A percentile compares a stretch with the other conserved stretches of the same genome.
phyloP scores from a whole-genome alignment of 1,140 invertebrate species.

The Drosophila pandora region DNA sequence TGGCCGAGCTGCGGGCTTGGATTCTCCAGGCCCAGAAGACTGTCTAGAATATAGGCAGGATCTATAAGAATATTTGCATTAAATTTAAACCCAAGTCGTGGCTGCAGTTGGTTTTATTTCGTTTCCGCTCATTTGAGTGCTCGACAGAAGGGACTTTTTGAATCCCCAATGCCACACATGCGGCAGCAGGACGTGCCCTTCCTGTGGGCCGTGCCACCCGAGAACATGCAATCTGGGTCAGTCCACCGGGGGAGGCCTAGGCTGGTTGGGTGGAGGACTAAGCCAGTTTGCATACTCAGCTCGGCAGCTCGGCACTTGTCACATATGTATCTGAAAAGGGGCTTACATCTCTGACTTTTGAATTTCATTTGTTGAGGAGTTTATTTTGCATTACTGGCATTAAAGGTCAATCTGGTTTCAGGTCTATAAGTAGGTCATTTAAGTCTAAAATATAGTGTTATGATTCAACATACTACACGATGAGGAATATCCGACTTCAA shows the following conservation, averaged over 20 bases:
- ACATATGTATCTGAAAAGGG: slow-evolving; percentile 33
- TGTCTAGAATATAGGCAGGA: slow-evolving; percentile 40
- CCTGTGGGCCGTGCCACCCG: slow-evolving; percentile 36
- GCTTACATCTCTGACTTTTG: slow-evolving; percentile 13
- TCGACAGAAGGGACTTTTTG: slow-evolving; percentile 37
- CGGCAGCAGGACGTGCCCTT: slow-evolving; percentile 46
- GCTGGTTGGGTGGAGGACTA: not conserved
- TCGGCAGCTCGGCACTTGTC: slow-evolving; percentile 14
- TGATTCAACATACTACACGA: not conserved
- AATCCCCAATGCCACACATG: slow-evolving; percentile 37
- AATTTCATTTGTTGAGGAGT: slow-evolving; percentile 6
- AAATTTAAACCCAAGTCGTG: slow-evolving; percentile 21
- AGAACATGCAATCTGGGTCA: slow-evolving; percentile 44
- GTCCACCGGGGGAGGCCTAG: slow-evolving; percentile 19
- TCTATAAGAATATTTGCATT: slow-evolving; percentile 18
- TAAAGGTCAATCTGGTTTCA: not conserved
- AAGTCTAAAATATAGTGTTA: not conserved
- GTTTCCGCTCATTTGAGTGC: slow-evolving; percentile 45
- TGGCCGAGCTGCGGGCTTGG: slow-evolving; percentile 51
- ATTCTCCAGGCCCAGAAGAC: slow-evolving; percentile 29
- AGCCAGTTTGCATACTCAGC: slow-evolving; percentile 37
- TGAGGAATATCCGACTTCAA: no score
- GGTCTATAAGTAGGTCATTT: not conserved
- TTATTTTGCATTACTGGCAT: not conserved
- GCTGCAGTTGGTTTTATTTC: slow-evolving; percentile 30